Evolutionary conservation across 2,888 invertebrate species (phyloP), one percentile per base, ranked within the genome.

Genomic region (Chouioia cunea): DNA sequence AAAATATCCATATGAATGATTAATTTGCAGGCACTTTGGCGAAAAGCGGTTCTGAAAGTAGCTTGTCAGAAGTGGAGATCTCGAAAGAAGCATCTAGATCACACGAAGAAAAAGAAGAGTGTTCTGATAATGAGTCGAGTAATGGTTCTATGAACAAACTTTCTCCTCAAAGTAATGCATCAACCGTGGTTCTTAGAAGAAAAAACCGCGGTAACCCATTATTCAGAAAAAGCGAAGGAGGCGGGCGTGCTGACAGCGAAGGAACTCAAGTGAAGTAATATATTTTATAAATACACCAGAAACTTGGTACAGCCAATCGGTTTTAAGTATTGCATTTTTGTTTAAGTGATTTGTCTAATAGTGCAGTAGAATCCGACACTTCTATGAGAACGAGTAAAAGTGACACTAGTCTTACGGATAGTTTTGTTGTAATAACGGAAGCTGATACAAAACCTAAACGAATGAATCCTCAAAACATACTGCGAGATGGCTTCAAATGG

Each of bases 41-140:
- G 62, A 95, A 95, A 86, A 95, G 95, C 22, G 94, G 92, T n/a
- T 95, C 95, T 0, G 96, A 95, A 80, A 95, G 95, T 80, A 95
- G 95, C 74, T 87, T 95, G 63, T 95, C 95, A 0, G 95, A 95
- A 80, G 91, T 91, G 0, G 91, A 87, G 27, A 92, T 92, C 80
- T 89, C 91, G 6, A 93, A 93, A 79, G 92, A 92, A 78, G 91
- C 92, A 0, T 89, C 89, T 6, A 89, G 92, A 74, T 89, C 90
- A 65, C 91, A 91, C 75, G 92, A 93, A 70, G 91, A 92, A 77
- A 92, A 92, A 77, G 92, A 92, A 79, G 90, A 89, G 0, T 92
- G 92, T 77, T 92, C 92, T 73, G 92, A 92, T 79, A 90, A 89
- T 65, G 92, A 91, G 70, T 90, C 81, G 57, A 83, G 82, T 60